A percentile compares a stretch with the other conserved stretches of the same genome.
Evolutionary conservation across 2,113 vertebrate species (phyloP).

Genomic region (Setophaga kirtlandii): DNA sequence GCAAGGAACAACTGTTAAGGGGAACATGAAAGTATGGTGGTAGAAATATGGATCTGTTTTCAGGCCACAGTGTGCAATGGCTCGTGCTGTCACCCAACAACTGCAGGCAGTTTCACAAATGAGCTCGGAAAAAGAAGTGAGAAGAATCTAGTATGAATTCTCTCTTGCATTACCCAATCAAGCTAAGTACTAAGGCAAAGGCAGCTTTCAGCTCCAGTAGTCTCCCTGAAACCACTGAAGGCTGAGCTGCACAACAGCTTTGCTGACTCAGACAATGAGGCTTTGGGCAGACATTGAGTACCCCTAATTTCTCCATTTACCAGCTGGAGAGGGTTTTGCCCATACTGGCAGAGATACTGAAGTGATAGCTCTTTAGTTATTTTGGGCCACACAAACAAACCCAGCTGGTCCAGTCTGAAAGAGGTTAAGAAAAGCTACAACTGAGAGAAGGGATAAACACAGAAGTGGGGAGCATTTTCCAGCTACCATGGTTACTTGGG

Average conservation of each 20-base stretch:
- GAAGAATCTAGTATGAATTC: not conserved
- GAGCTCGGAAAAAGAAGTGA: not conserved
- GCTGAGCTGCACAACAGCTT: not conserved
- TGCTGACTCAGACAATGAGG: not conserved
- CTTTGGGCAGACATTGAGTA: not conserved
- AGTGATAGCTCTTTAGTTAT: not conserved
- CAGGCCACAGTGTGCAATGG: not conserved
- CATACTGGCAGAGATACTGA: not conserved
- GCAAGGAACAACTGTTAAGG: not conserved
- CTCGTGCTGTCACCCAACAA: fast-evolving
- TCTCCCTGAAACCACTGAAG: not conserved
- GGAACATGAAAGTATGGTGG: fast-evolving
- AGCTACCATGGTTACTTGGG: not conserved
- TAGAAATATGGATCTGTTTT: not conserved
- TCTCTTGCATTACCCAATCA: not conserved
- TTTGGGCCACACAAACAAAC: not conserved
- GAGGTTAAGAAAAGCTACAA: not conserved
- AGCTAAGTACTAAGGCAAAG: not conserved
- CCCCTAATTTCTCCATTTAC: not conserved
- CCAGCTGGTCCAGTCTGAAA: not conserved
- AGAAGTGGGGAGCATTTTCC: not conserved
- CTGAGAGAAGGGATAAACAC: not conserved
- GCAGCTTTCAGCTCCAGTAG: not conserved
- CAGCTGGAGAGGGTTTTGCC: not conserved
- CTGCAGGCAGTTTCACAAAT: not conserved